A percentile compares a stretch with the other conserved stretches of the same genome.
Evolutionary conservation across 2,113 vertebrate species (phyloP).

Genomic region (Paradoxurus hermaphroditus): DNA sequence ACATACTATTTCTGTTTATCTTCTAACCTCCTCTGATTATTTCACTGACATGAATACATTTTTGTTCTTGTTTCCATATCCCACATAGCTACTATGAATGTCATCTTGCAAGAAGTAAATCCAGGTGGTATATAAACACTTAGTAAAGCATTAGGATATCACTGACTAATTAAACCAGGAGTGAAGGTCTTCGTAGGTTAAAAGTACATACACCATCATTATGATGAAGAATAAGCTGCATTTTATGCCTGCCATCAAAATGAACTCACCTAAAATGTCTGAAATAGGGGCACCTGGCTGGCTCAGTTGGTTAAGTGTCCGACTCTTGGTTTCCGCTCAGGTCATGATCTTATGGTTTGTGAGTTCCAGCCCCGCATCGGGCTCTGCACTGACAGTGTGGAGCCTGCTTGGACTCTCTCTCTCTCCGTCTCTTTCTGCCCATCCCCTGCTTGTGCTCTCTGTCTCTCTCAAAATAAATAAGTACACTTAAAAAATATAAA

Average conservation of each 20-base stretch:
- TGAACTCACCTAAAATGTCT: background rate
- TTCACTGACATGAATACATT: constrained; percentile 14
- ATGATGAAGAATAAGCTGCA: background rate
- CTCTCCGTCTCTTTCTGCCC: too few relatives aligned
- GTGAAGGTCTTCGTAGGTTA: background rate
- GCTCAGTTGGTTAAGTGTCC: too few relatives aligned
- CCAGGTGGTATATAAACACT: background rate
- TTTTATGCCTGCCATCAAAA: background rate
- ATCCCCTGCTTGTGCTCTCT: too few relatives aligned
- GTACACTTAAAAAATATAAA: too few relatives aligned
- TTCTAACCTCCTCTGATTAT: background rate
- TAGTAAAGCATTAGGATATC: background rate
- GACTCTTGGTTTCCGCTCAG: too few relatives aligned
- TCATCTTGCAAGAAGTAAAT: constrained; percentile 31
- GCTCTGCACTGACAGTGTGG: too few relatives aligned
- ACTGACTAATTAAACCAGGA: constrained; percentile 13
- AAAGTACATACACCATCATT: background rate
- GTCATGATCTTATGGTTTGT: too few relatives aligned
- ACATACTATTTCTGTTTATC: background rate
- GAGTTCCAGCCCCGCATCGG: too few relatives aligned
- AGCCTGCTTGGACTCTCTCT: too few relatives aligned
- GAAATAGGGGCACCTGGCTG: background rate
- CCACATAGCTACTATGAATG: background rate
- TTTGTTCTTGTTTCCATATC: background rate
- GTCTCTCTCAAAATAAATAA: too few relatives aligned